Conservation (phyloP, 2,113 vertebrate genomes). For the Marmota flaviventris region DNA sequence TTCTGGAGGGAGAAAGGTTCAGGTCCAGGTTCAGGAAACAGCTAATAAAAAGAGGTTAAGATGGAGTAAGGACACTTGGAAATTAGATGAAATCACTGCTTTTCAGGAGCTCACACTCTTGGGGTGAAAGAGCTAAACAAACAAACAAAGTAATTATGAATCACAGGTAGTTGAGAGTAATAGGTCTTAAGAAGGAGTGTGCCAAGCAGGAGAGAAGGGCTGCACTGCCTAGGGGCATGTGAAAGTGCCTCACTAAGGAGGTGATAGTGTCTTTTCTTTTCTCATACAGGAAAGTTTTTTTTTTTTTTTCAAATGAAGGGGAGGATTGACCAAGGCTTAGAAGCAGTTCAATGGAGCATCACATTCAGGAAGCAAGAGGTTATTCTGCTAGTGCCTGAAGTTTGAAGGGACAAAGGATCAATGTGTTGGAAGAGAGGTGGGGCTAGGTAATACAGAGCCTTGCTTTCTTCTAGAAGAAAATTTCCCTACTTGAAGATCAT, state of each 20-base stretch:
- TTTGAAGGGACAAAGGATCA: neutral
- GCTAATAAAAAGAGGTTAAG: too few relatives aligned
- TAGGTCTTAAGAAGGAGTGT: neutral
- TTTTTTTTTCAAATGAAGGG: neutral
- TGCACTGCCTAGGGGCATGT: neutral
- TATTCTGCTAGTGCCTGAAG: neutral
- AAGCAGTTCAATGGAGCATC: neutral
- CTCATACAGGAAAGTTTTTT: neutral
- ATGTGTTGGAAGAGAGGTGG: neutral
- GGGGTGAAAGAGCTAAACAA: slow-evolving; percentile 28
- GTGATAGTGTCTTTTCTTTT: neutral
- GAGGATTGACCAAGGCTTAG: neutral
- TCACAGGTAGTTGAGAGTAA: neutral
- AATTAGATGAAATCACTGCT: neutral
- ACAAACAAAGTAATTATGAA: slow-evolving; percentile 46
- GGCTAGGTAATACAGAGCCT: neutral
- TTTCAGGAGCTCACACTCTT: slow-evolving; percentile 1
- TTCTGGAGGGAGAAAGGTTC: too few relatives aligned
- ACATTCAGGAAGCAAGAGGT: neutral
- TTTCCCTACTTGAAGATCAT: neutral
- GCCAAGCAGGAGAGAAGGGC: neutral
- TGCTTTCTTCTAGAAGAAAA: neutral
- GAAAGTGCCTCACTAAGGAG: neutral
- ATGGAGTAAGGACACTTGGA: too few relatives aligned
- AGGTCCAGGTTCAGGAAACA: neutral